phyloP scores from a whole-genome alignment of 2,113 vertebrate species.

The Mesitornis unicolor region DNA sequence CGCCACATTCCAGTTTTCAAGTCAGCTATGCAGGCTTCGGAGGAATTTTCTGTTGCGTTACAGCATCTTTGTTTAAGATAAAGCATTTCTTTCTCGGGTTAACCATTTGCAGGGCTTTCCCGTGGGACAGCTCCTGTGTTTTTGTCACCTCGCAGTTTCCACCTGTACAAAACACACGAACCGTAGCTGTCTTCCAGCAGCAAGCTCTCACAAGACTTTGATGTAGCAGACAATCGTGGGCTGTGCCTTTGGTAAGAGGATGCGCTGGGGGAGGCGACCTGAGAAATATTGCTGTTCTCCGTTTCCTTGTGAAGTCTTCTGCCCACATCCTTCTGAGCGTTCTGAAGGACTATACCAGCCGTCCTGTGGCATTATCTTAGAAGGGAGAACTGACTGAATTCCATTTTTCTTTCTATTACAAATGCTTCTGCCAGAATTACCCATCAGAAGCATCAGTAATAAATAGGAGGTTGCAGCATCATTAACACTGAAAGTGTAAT shows the following conservation, averaged over 20 bases:
- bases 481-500: not conserved
- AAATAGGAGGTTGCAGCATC: not conserved
- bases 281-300: not conserved
- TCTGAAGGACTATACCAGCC: not conserved
- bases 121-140: not conserved
- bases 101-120: not conserved
- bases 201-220: not conserved
- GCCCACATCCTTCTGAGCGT: not conserved
- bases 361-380: not conserved
- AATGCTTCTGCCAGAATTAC: not conserved
- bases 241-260: not conserved
- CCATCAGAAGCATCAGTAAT: not conserved
- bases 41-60: not conserved
- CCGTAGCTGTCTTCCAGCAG: not conserved
- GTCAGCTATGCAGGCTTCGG: not conserved
- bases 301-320: not conserved
- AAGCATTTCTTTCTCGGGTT: not conserved
- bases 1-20: not conserved
- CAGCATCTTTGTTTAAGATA: not conserved
- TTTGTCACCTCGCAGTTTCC: not conserved
- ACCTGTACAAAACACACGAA: not conserved
- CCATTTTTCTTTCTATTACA: not conserved
- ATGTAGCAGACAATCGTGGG: not conserved
- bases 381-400: not conserved
- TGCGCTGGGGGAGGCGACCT: not conserved